These are phyloP conservation scores for Stercorarius parasiticus DNA, from an alignment of 2,113 vertebrate species.

Conservation along the genomic window DNA sequence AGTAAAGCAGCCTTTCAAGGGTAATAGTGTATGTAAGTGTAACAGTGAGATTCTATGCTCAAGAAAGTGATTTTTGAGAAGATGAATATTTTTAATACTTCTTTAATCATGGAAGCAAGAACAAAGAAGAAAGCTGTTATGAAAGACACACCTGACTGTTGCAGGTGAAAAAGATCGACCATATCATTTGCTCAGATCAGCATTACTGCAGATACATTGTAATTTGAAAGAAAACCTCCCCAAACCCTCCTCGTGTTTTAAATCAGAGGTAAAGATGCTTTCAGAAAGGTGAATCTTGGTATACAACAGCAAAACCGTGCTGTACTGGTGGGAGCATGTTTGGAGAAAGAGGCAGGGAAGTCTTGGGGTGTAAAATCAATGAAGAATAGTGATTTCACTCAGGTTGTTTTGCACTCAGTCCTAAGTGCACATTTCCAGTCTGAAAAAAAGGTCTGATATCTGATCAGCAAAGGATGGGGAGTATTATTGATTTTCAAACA, in stretches of 20 bases:
- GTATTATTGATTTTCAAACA: conserved; percentile 21
- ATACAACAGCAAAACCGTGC: background rate
- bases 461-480: background rate
- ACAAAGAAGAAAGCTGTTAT: background rate
- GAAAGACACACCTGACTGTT: background rate
- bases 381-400: background rate
- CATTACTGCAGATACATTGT: background rate
- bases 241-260: background rate
- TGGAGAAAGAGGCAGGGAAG: background rate
- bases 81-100: background rate
- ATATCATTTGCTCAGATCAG: background rate
- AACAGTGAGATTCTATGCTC: background rate
- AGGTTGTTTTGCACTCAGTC: background rate
- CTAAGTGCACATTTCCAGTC: background rate
- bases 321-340: background rate
- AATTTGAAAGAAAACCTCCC: background rate
- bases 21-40: background rate
- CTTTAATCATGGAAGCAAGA: background rate
- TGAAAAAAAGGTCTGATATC: background rate
- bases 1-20: background rate
- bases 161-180: background rate
- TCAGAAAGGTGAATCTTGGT: background rate
- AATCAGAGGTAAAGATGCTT: background rate
- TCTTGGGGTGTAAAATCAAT: background rate
- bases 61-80: background rate